phyloP scores from a whole-genome alignment of 2,888 invertebrate genomes.

The Odontomyia ornata region DNA sequence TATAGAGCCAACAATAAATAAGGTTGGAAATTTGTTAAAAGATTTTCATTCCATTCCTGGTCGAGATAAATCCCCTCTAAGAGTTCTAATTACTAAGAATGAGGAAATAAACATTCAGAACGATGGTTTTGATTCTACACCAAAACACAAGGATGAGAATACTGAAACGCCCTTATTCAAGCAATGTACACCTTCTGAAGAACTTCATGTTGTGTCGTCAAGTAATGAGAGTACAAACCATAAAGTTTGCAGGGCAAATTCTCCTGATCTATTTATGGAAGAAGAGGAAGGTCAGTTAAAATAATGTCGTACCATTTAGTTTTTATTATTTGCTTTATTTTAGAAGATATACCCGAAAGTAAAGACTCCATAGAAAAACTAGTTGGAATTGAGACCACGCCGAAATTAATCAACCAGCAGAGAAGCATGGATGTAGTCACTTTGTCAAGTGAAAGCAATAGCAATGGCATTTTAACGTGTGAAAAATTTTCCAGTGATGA shows the following conservation, averaged over 20 bases:
- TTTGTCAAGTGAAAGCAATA: conserved; percentile 29
- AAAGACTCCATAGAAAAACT: background rate
- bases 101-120: too few relatives aligned
- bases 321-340: background rate
- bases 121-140: background rate
- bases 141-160: background rate
- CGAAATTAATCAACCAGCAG: background rate
- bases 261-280: conserved; percentile 60
- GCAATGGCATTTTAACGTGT: conserved; percentile 50
- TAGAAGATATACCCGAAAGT: background rate
- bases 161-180: too few relatives aligned
- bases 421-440: background rate
- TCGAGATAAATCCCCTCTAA: conserved; percentile 68
- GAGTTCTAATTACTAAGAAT: background rate
- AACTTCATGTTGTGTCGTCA: background rate
- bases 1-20: conserved; percentile 63
- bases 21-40: conserved; percentile 67
- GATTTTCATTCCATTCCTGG: conserved; percentile 73
- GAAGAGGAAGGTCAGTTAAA: background rate
- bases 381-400: background rate
- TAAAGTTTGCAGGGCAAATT: conserved; percentile 53
- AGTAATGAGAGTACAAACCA: background rate
- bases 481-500: conserved; percentile 61
- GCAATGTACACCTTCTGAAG: background rate
- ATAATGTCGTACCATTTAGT: background rate